phyloP scores from a whole-genome alignment of 2,888 invertebrate species.

The Podotricha telesiphe region DNA sequence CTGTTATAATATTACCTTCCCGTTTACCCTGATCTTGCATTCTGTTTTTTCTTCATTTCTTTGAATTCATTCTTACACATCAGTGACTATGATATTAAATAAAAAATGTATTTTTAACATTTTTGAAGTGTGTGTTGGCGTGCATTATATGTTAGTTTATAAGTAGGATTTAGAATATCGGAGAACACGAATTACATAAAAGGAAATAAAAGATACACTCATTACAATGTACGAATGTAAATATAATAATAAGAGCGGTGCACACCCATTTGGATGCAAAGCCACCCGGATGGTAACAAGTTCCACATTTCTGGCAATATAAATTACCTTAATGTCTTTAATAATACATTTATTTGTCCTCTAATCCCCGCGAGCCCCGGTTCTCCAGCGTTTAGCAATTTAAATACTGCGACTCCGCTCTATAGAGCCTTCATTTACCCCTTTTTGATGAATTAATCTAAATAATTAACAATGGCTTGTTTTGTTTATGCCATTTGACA shows the following conservation, averaged over 20 bases:
- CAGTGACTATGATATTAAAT: no score
- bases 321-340: slow-evolving; percentile 31
- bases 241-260: not conserved
- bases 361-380: slow-evolving; percentile 26
- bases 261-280: not conserved
- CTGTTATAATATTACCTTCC: no score
- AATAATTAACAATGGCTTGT: slow-evolving; percentile 44
- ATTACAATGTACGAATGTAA: no score
- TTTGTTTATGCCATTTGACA: not conserved
- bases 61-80: no score
- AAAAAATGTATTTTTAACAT: no score
- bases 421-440: slow-evolving; percentile 34
- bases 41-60: no score
- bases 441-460: slow-evolving; percentile 46
- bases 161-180: no score
- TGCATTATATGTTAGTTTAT: no score
- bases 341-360: slow-evolving; percentile 38
- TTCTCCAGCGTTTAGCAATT: slow-evolving; percentile 43
- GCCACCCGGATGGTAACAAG: slow-evolving; percentile 8
- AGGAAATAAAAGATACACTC: no score
- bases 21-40: no score
- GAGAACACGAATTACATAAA: no score
- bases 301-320: slow-evolving; percentile 20
- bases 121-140: no score
- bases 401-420: slow-evolving; percentile 41